These are phyloP conservation scores for Axis porcinus DNA, from an alignment of 2,113 vertebrate genomes.

Conservation along the genomic window DNA sequence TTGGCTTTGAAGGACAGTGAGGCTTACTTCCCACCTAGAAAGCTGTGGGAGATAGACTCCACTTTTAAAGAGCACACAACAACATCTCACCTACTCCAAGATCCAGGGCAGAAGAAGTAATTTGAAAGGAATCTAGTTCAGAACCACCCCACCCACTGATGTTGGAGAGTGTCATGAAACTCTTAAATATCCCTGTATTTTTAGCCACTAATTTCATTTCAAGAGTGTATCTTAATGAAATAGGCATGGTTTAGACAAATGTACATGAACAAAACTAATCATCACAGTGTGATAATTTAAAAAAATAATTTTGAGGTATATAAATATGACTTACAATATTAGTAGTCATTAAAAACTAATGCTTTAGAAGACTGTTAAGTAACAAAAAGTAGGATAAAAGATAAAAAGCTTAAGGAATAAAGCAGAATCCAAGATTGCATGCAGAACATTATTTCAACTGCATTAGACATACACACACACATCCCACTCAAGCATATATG, in stretches of 20 bases:
- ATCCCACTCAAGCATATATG: not conserved
- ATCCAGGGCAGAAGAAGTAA: not conserved
- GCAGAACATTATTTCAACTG: not conserved
- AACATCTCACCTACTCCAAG: not conserved
- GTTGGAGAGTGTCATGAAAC: not conserved
- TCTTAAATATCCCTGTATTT: not conserved
- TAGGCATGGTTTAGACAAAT: not conserved
- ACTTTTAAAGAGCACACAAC: not conserved
- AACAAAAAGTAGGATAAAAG: not conserved
- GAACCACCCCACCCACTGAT: not conserved
- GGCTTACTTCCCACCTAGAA: not conserved
- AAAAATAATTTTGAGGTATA: not conserved
- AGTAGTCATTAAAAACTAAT: not conserved
- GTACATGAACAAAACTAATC: not conserved
- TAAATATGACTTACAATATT: not conserved
- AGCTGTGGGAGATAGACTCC: not conserved
- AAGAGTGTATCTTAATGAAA: constrained; percentile 13
- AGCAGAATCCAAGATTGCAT: not conserved
- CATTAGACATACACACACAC: not conserved
- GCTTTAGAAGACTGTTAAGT: not conserved
- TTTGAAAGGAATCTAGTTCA: not conserved
- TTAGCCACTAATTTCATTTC: not conserved
- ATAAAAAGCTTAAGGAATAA: not conserved
- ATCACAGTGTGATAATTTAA: not conserved
- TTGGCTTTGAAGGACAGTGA: not conserved